These are phyloP conservation scores for Lagopus muta DNA, from an alignment of 2,113 vertebrate genomes.

Conservation along the genomic window DNA sequence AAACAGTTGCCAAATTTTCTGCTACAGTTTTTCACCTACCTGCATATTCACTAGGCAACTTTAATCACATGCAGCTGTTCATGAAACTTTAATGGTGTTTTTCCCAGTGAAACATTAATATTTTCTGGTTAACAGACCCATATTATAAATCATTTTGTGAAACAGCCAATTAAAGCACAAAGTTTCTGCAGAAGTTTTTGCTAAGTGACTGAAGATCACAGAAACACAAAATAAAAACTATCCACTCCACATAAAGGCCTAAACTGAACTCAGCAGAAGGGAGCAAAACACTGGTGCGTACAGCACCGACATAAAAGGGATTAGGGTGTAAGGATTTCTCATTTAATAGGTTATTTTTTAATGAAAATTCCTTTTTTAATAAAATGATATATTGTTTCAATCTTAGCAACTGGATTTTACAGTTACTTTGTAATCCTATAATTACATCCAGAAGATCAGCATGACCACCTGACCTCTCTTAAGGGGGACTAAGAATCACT, in stretches of 20 bases:
- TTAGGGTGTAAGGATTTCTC: background rate
- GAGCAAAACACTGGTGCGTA: background rate
- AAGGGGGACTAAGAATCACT: background rate
- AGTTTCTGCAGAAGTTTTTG: background rate
- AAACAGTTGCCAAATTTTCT: background rate
- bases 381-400: background rate
- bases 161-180: background rate
- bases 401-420: background rate
- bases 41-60: background rate
- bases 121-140: background rate
- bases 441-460: background rate
- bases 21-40: background rate
- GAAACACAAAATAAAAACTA: background rate
- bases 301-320: background rate
- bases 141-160: slow-evolving; percentile 17
- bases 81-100: slow-evolving; percentile 11
- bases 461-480: background rate
- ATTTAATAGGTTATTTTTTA: background rate
- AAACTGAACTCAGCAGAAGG: background rate
- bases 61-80: background rate
- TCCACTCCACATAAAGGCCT: background rate
- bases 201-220: background rate
- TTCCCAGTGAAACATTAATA: background rate
- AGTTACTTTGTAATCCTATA: background rate
- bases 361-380: background rate